Evolutionary conservation across 2,888 invertebrate genomes (phyloP).

Genomic region (Abscondita cerata): DNA sequence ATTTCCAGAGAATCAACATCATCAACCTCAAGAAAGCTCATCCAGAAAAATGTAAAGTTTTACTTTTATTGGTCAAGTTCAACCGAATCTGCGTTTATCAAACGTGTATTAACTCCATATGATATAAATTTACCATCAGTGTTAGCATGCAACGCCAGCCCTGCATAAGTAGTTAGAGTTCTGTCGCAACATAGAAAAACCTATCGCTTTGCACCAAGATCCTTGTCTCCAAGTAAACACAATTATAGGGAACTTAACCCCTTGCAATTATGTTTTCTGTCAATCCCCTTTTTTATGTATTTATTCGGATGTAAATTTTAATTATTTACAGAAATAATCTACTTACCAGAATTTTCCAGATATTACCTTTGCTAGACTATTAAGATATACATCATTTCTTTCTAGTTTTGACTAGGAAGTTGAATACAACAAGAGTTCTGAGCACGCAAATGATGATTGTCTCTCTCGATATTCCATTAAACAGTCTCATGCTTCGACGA

Average conservation of each 20-base stretch:
- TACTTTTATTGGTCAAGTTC: too few species aligned
- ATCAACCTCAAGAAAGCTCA: too few species aligned
- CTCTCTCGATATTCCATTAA: background rate
- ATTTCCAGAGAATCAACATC: too few species aligned
- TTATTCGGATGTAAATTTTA: background rate
- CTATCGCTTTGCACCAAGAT: background rate
- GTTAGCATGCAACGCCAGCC: too few species aligned
- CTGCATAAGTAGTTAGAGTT: too few species aligned
- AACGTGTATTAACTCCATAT: too few species aligned
- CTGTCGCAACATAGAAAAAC: too few species aligned
- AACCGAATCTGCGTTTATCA: too few species aligned
- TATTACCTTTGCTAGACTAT: background rate
- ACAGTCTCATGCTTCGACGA: background rate
- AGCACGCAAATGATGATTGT: background rate
- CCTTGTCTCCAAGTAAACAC: background rate
- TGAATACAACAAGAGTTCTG: background rate
- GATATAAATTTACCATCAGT: too few species aligned
- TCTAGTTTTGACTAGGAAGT: background rate
- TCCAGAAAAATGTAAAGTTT: too few species aligned
- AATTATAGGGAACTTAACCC: background rate
- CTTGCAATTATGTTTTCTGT: background rate
- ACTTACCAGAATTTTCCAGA: background rate
- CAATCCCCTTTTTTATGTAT: background rate
- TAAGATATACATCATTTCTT: background rate
- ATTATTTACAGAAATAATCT: background rate